A percentile compares a stretch with the other conserved stretches of the same genome.
Evolutionary conservation across 2,888 invertebrate genomes (phyloP).

Genomic region (Halictus quadricinctus): DNA sequence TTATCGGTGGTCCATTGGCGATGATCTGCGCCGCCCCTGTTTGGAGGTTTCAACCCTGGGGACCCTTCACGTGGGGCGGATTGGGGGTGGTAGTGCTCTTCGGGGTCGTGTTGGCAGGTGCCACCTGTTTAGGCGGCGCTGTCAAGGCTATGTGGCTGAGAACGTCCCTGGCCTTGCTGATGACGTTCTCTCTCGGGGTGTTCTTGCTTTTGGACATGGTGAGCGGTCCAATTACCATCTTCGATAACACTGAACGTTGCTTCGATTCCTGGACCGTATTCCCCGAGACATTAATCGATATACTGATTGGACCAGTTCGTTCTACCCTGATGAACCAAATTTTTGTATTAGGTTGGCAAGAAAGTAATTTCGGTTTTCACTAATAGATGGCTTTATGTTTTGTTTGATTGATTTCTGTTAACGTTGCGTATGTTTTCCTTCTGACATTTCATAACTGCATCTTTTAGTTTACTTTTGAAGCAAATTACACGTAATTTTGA

Average conservation of each 20-base stretch:
- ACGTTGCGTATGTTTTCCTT: too few species aligned
- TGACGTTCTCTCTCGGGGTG: conserved; percentile 78
- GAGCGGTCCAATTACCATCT: not conserved
- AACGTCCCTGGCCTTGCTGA: conserved; percentile 77
- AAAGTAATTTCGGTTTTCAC: too few species aligned
- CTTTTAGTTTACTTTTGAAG: too few species aligned
- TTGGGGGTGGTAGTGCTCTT: conserved; percentile 78
- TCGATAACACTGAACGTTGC: not conserved
- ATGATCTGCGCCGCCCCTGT: conserved; percentile 83
- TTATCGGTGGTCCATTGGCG: conserved; percentile 86
- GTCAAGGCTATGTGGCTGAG: conserved; percentile 80
- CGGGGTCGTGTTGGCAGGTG: conserved; percentile 77
- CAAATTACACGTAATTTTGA: too few species aligned
- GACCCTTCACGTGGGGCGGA: conserved; percentile 81
- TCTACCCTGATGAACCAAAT: not conserved
- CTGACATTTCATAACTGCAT: too few species aligned
- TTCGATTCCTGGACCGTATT: not conserved
- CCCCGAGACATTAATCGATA: not conserved
- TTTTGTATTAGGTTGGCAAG: too few species aligned
- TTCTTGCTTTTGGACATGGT: conserved; percentile 81
- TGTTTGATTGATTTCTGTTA: too few species aligned
- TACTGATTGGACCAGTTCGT: not conserved
- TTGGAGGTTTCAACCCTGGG: conserved; percentile 80
- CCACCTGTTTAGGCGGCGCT: conserved; percentile 80
- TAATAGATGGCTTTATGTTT: too few species aligned